Percentiles rank a stretch among this genome's conserved stretches.
These are phyloP conservation scores for Peromyscus polionotus DNA, from an alignment of 2,113 vertebrate species.

Conservation along the genomic window DNA sequence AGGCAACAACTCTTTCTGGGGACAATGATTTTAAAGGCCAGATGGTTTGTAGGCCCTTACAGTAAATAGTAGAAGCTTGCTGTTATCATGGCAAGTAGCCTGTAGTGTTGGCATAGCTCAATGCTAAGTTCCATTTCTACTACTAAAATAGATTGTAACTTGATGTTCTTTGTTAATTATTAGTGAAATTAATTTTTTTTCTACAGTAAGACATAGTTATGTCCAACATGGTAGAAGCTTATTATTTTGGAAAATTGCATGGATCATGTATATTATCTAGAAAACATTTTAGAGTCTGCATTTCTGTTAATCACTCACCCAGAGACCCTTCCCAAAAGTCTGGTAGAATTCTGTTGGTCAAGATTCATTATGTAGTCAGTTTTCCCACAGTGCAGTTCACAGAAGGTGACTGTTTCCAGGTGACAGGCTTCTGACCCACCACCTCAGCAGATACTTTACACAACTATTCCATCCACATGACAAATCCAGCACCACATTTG, in stretches of 20 bases:
- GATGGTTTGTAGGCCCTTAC: not conserved
- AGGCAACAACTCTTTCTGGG: not conserved
- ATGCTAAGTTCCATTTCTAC: not conserved
- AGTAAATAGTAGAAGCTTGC: not conserved
- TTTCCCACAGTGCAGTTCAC: not conserved
- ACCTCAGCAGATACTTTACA: no score
- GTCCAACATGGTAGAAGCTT: not conserved
- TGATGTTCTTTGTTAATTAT: not conserved
- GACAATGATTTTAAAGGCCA: not conserved
- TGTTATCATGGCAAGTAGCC: not conserved
- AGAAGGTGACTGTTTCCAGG: not conserved
- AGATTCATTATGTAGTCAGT: not conserved
- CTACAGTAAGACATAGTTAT: not conserved
- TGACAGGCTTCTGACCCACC: not conserved
- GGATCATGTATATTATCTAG: not conserved
- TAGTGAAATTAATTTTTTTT: not conserved
- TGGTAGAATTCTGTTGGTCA: not conserved
- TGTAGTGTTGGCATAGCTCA: not conserved
- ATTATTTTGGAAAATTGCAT: not conserved
- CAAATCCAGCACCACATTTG: not conserved
- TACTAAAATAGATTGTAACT: not conserved
- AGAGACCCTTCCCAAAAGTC: not conserved
- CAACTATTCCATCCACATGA: not conserved
- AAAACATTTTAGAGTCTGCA: constrained; percentile 12
- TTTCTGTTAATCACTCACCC: not conserved